A percentile compares a stretch with the other conserved stretches of the same genome.
Conservation (phyloP, 2,113 vertebrate genomes). For the Salvator merianae region DNA sequence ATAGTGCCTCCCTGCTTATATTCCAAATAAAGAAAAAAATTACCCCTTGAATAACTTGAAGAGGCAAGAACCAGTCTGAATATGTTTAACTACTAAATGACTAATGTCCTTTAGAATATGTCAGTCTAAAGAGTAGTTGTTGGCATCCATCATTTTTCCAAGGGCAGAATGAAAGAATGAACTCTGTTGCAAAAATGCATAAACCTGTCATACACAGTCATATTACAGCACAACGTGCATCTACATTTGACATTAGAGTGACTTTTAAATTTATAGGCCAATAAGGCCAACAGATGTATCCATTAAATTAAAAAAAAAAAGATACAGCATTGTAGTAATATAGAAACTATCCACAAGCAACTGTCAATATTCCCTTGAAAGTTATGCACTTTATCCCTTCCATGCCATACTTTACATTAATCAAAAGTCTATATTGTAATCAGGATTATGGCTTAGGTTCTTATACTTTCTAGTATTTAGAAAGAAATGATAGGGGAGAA, state of each 20-base stretch:
- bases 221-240: conserved; percentile 30
- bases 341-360: background rate
- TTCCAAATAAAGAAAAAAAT: background rate
- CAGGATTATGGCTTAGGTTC: conserved; percentile 23
- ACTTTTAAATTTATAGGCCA: conserved; percentile 51
- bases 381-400: conserved; percentile 36
- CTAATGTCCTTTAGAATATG: fast-evolving
- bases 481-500: background rate
- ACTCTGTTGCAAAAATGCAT: conserved; percentile 36
- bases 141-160: conserved; percentile 27
- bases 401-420: conserved; percentile 11
- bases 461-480: conserved; percentile 6
- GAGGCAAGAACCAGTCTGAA: background rate
- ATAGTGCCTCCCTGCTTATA: background rate
- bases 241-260: conserved; percentile 39
- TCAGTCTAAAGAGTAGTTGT: background rate
- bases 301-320: conserved; percentile 46
- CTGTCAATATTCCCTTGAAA: conserved; percentile 1
- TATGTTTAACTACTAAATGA: conserved; percentile 13
- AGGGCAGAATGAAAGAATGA: conserved; percentile 24
- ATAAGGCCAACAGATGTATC: conserved; percentile 42
- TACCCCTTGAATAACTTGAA: conserved; percentile 19
- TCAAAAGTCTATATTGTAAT: background rate
- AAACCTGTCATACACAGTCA: conserved; percentile 34
- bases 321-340: background rate